Percentiles rank a stretch among this genome's conserved stretches.
These are phyloP conservation scores for Plemyria rubiginata DNA, from an alignment of 2,888 invertebrate genomes.

Conservation along the genomic window DNA sequence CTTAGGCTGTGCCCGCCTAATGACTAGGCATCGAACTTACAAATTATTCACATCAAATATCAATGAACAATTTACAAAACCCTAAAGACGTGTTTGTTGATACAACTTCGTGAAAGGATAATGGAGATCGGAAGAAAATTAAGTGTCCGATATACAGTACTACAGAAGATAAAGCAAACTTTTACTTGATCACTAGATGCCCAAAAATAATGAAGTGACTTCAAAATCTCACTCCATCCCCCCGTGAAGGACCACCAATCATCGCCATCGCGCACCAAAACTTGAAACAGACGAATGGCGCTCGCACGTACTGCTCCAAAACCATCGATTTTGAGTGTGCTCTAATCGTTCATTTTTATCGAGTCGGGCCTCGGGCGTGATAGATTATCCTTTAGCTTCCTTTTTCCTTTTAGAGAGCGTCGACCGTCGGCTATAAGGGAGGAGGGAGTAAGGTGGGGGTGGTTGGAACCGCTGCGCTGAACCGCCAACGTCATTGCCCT, in stretches of 20 bases:
- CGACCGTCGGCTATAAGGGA: slow-evolving; percentile 78
- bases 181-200: slow-evolving; percentile 18
- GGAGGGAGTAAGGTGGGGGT: slow-evolving; percentile 58
- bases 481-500: slow-evolving; percentile 82
- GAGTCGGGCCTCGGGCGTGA: slow-evolving; percentile 80
- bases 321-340: slow-evolving; percentile 71
- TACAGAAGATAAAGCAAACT: slow-evolving; percentile 18
- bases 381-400: slow-evolving; percentile 83
- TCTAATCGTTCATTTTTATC: slow-evolving; percentile 84
- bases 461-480: slow-evolving; percentile 65
- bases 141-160: neutral
- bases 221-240: slow-evolving; percentile 22
- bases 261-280: slow-evolving; percentile 36
- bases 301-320: slow-evolving; percentile 58
- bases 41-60: slow-evolving; percentile 27
- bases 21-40: slow-evolving; percentile 28
- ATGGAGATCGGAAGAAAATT: neutral
- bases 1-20: slow-evolving; percentile 40
- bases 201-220: slow-evolving; percentile 11
- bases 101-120: slow-evolving; percentile 8
- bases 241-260: slow-evolving; percentile 33
- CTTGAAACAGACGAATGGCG: slow-evolving; percentile 43
- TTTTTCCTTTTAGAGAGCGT: slow-evolving; percentile 83
- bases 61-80: slow-evolving; percentile 4
- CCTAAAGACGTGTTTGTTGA: slow-evolving; percentile 4